Evolutionary conservation across 2,113 vertebrate genomes (phyloP).

Genomic region (Montifringilla adamsi): DNA sequence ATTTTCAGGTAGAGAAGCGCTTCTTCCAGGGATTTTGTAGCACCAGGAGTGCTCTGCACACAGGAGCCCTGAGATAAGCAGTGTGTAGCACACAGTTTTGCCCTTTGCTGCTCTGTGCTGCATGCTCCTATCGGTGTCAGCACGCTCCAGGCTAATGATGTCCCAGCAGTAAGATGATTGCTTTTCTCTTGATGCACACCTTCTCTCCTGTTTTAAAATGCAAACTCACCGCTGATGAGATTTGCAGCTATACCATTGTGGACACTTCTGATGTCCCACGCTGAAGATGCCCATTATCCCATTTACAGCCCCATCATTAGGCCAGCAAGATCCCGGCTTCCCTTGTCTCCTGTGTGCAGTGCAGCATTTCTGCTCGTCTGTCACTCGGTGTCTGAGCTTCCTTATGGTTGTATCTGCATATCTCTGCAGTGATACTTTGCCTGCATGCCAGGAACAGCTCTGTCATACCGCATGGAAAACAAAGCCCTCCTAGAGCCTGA

Average conservation of each 20-base stretch:
- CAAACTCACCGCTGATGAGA: neutral
- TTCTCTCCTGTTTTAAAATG: neutral
- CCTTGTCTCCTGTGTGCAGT: neutral
- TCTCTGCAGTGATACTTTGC: slow-evolving; percentile 48
- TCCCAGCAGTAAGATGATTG: neutral
- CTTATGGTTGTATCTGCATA: slow-evolving; percentile 15
- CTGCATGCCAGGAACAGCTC: neutral
- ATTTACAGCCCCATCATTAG: neutral
- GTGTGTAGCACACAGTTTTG: neutral
- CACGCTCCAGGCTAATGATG: neutral
- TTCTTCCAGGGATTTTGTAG: neutral
- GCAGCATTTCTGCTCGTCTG: neutral
- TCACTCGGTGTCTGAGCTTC: neutral
- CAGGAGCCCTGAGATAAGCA: neutral
- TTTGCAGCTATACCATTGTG: neutral
- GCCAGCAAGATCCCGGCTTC: neutral
- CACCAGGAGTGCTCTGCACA: neutral
- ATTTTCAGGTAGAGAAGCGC: neutral
- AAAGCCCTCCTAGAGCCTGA: neutral
- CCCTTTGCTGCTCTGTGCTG: neutral
- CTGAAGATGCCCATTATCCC: neutral
- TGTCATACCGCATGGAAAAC: neutral
- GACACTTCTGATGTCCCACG: neutral
- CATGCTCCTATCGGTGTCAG: neutral
- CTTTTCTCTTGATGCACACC: neutral